phyloP scores from a whole-genome alignment of 2,888 invertebrate genomes.

The Poecilobothrus nobilitatus region DNA sequence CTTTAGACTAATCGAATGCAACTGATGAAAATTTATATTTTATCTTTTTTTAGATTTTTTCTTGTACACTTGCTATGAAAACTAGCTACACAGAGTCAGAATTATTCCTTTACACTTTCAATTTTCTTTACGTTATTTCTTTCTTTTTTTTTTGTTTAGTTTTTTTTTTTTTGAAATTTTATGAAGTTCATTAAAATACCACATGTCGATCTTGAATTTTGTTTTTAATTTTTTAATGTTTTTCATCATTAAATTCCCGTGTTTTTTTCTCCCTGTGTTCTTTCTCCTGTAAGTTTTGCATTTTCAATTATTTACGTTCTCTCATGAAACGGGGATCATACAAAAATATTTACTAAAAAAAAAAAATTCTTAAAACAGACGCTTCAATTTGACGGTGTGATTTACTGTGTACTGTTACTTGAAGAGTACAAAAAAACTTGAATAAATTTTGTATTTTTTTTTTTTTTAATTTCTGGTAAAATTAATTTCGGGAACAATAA shows the following conservation, averaged over 20 bases:
- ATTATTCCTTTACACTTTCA: too few relatives aligned
- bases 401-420: too few relatives aligned
- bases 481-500: too few relatives aligned
- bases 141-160: not conserved
- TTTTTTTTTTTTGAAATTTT: not conserved
- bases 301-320: too few relatives aligned
- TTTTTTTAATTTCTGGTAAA: too few relatives aligned
- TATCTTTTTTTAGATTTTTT: not conserved
- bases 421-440: too few relatives aligned
- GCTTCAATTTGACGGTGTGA: not conserved
- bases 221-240: too few relatives aligned
- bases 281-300: too few relatives aligned
- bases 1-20: not conserved
- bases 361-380: not conserved
- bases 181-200: conserved; percentile 1
- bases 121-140: too few relatives aligned
- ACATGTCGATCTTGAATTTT: not conserved
- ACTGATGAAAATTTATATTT: not conserved
- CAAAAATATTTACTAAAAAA: not conserved
- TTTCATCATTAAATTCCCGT: not conserved
- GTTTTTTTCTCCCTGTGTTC: not conserved
- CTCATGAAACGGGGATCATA: not conserved
- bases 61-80: too few relatives aligned
- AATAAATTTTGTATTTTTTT: too few relatives aligned
- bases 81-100: too few relatives aligned